These are phyloP conservation scores for Albula goreensis DNA, from an alignment of 2,113 vertebrate species.

Conservation along the genomic window DNA sequence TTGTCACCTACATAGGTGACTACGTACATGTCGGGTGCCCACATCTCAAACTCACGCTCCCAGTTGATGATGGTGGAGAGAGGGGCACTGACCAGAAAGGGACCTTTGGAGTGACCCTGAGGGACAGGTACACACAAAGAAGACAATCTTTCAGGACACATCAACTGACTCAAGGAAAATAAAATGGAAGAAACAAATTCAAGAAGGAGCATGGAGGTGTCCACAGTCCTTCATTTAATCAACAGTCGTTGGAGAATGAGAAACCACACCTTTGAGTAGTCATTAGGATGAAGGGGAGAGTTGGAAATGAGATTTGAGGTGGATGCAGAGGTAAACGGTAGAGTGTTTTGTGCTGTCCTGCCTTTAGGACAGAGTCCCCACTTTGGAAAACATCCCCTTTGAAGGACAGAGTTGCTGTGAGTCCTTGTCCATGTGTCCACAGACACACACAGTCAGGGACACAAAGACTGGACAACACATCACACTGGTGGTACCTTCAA, in stretches of 20 bases:
- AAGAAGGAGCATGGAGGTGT: background rate
- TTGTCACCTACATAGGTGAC: slow-evolving; percentile 95
- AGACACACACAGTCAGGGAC: slow-evolving; percentile 37
- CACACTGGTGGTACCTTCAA: background rate
- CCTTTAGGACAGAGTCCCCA: slow-evolving; percentile 54
- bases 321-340: background rate
- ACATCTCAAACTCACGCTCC: slow-evolving; percentile 98
- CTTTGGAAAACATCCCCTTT: slow-evolving; percentile 55
- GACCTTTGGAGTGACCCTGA: slow-evolving; percentile 95
- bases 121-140: background rate
- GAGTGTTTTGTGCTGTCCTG: slow-evolving; percentile 41
- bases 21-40: slow-evolving; percentile 98
- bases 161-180: background rate
- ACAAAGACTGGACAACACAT: slow-evolving; percentile 43
- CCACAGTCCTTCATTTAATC: too few relatives aligned
- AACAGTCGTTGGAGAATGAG: too few relatives aligned
- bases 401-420: slow-evolving; percentile 48
- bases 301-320: background rate
- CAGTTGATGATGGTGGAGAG: slow-evolving; percentile 98
- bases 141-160: background rate
- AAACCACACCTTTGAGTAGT: too few relatives aligned
- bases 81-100: slow-evolving; percentile 94
- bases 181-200: background rate
- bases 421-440: slow-evolving; percentile 44
- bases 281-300: too few relatives aligned